Conservation (phyloP, 2,888 invertebrate genomes). For the Nymphalis polychloros region DNA sequence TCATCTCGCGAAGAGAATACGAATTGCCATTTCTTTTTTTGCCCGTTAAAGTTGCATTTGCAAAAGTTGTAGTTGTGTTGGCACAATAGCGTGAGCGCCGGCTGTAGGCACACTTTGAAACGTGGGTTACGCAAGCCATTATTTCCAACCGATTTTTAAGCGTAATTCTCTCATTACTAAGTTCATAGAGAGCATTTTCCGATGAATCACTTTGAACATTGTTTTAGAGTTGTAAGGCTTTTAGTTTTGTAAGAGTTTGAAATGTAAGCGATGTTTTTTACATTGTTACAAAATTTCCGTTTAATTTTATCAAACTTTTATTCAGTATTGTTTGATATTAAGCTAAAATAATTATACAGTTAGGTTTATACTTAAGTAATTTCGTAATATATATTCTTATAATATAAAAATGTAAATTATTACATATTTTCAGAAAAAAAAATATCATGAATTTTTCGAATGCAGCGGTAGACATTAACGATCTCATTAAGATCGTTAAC, state of each 20-base stretch:
- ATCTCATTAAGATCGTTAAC: conserved; percentile 32
- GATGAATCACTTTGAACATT: neutral
- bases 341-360: neutral
- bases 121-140: conserved; percentile 31
- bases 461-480: conserved; percentile 10
- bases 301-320: neutral
- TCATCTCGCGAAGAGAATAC: conserved; percentile 30
- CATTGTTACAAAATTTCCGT: neutral
- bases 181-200: neutral
- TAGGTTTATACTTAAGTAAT: neutral
- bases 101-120: conserved; percentile 26
- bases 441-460: conserved; percentile 9
- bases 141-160: conserved; percentile 19
- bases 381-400: no score
- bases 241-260: conserved; percentile 1
- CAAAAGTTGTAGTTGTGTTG: conserved; percentile 29
- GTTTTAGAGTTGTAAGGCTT: neutral
- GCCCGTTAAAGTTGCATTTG: conserved; percentile 36
- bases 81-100: conserved; percentile 23
- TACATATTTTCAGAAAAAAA: neutral
- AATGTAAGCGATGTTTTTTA: neutral
- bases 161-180: conserved; percentile 10
- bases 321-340: neutral
- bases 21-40: conserved; percentile 35
- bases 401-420: no score